phyloP scores from a whole-genome alignment of 2,797 vertebrate species.

The Darevskia nairensis region DNA sequence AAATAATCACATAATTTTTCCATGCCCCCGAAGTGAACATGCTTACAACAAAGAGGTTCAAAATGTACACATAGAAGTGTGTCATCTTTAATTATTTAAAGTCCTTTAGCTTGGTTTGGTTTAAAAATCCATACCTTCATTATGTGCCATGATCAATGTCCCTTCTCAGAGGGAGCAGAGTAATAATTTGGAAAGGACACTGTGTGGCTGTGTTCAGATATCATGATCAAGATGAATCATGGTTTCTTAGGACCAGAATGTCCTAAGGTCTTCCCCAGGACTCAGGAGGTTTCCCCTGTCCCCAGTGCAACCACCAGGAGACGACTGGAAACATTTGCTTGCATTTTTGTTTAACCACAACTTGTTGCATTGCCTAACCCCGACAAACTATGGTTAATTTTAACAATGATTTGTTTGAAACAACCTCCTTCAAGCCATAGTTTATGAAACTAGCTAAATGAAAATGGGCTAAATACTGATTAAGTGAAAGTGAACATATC shows the following conservation, averaged over 20 bases:
- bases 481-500: neutral
- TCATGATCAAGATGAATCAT: neutral
- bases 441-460: neutral
- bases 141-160: neutral
- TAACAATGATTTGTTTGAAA: neutral
- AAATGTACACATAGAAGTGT: neutral
- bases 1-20: neutral
- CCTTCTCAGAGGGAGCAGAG: neutral
- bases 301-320: neutral
- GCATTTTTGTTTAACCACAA: neutral
- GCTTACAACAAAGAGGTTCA: neutral
- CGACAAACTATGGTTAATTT: conserved; percentile 6
- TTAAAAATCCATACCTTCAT: neutral
- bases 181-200: neutral
- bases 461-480: neutral
- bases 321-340: neutral
- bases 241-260: neutral
- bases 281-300: neutral
- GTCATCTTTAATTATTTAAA: neutral
- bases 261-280: neutral
- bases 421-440: neutral
- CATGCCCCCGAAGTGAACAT: neutral
- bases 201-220: neutral
- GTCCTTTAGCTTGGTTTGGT: neutral
- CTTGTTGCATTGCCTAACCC: neutral